A percentile compares a stretch with the other conserved stretches of the same genome.
phyloP scores from a whole-genome alignment of 2,888 invertebrate genomes.

The Hirtodrosophila duncani region DNA sequence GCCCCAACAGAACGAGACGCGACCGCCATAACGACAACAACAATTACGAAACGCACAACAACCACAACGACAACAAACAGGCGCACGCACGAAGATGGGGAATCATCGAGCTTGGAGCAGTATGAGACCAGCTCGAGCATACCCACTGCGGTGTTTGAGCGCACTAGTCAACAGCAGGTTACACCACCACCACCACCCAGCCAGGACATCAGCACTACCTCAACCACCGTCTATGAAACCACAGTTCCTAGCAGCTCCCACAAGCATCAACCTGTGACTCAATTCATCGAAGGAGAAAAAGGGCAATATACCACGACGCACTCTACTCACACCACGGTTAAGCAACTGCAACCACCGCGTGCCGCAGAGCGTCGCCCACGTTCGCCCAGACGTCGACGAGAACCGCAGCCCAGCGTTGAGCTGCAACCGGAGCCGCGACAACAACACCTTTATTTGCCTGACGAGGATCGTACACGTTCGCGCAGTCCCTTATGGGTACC shows the following conservation, averaged over 20 bases:
- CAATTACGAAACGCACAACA: slow-evolving; percentile 35
- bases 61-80: slow-evolving; percentile 34
- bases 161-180: slow-evolving; percentile 12
- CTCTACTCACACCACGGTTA: slow-evolving; percentile 39
- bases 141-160: slow-evolving; percentile 41
- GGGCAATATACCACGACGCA: slow-evolving; percentile 25
- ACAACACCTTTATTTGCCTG: slow-evolving; percentile 50
- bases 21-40: slow-evolving; percentile 29
- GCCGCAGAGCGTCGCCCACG: slow-evolving; percentile 69
- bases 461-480: slow-evolving; percentile 79
- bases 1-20: not conserved
- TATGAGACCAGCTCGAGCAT: slow-evolving; percentile 25
- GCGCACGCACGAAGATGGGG: slow-evolving; percentile 39
- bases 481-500: slow-evolving; percentile 87
- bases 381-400: slow-evolving; percentile 68
- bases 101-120: slow-evolving; percentile 11
- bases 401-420: slow-evolving; percentile 20
- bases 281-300: slow-evolving; percentile 52
- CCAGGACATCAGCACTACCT: slow-evolving; percentile 17
- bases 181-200: slow-evolving; percentile 38
- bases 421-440: slow-evolving; percentile 18
- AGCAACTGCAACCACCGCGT: slow-evolving; percentile 50
- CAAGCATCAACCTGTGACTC: slow-evolving; percentile 26
- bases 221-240: slow-evolving; percentile 18
- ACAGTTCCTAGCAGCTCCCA: slow-evolving; percentile 31